phyloP scores from a whole-genome alignment of 2,888 invertebrate genomes.

The Erynnis tages region DNA sequence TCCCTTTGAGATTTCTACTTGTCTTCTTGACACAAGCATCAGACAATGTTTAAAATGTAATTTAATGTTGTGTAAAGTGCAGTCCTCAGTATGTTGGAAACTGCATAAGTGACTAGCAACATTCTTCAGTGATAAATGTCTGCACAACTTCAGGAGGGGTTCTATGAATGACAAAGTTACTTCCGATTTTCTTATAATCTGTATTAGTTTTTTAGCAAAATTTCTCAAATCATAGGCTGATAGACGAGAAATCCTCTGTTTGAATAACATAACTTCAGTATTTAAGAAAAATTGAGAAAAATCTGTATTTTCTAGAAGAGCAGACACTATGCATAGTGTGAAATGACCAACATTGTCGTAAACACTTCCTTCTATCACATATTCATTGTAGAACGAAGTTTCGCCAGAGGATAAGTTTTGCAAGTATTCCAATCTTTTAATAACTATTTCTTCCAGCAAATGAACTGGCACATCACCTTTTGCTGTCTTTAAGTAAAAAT shows the following conservation, averaged over 20 bases:
- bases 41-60: slow-evolving; percentile 81
- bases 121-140: slow-evolving; percentile 58
- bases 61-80: slow-evolving; percentile 51
- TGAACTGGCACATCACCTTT: slow-evolving; percentile 78
- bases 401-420: slow-evolving; percentile 54
- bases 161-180: slow-evolving; percentile 26
- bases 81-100: slow-evolving; percentile 44
- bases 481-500: slow-evolving; percentile 81
- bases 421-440: slow-evolving; percentile 75
- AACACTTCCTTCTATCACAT: slow-evolving; percentile 80
- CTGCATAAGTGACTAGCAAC: slow-evolving; percentile 57
- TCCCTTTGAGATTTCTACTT: slow-evolving; percentile 77
- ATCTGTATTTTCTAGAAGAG: slow-evolving; percentile 49
- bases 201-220: slow-evolving; percentile 61
- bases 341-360: slow-evolving; percentile 83
- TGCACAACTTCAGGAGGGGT: slow-evolving; percentile 53
- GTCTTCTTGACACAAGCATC: slow-evolving; percentile 73
- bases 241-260: slow-evolving; percentile 36
- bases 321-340: slow-evolving; percentile 68
- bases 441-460: slow-evolving; percentile 75
- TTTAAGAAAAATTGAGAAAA: slow-evolving; percentile 36
- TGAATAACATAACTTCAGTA: slow-evolving; percentile 9
- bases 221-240: slow-evolving; percentile 40
- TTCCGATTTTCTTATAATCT: slow-evolving; percentile 46
- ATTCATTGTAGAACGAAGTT: slow-evolving; percentile 68